Evolutionary conservation across 2,113 vertebrate genomes (phyloP).

Genomic region (Neodon shergylaensis): DNA sequence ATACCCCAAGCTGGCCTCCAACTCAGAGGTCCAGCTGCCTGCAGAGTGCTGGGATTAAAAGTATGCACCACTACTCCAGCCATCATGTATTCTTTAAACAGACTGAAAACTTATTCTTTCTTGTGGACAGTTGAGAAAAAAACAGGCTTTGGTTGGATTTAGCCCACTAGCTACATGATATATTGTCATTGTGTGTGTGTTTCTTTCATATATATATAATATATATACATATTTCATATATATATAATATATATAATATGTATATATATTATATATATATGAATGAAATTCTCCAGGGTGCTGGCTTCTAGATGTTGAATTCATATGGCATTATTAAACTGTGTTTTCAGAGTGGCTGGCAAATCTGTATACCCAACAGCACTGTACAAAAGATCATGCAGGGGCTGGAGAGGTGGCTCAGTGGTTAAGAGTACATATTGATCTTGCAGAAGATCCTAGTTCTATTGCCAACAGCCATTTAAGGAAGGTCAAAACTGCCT

Average conservation of each 20-base stretch:
- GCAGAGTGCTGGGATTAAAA: background rate
- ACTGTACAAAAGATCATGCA: background rate
- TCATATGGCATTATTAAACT: background rate
- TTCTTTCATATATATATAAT: no score
- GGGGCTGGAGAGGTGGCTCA: background rate
- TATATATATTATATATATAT: no score
- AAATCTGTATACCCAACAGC: background rate
- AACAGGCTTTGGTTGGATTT: background rate
- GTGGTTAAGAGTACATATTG: background rate
- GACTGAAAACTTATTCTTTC: conserved; percentile 34
- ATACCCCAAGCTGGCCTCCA: background rate
- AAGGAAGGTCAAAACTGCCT: background rate
- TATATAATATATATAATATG: no score
- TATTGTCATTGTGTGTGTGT: background rate
- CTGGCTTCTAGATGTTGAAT: conserved; percentile 19
- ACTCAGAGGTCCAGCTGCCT: background rate
- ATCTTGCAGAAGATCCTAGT: background rate
- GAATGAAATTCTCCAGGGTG: background rate
- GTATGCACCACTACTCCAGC: no score
- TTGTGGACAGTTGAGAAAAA: conserved; percentile 7
- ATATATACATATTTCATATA: no score
- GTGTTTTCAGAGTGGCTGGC: background rate
- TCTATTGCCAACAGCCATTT: background rate
- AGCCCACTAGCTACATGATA: background rate
- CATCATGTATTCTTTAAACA: background rate